phyloP scores from a whole-genome alignment of 2,888 invertebrate species.

The Harpalus rufipes region DNA sequence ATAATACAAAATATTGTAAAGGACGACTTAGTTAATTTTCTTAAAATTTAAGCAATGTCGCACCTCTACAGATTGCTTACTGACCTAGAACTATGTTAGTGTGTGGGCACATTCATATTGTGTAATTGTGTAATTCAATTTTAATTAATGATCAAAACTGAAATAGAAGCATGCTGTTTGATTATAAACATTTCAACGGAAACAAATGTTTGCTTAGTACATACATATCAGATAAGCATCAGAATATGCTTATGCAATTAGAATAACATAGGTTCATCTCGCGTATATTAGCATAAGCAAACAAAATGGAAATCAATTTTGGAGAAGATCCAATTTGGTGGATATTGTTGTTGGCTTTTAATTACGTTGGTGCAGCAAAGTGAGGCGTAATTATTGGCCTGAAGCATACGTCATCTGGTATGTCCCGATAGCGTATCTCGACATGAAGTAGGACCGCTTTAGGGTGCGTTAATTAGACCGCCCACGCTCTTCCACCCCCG shows the following conservation, averaged over 20 bases:
- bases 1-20: too few species aligned
- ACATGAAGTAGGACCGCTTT: slow-evolving; percentile 41
- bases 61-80: too few species aligned
- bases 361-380: slow-evolving; percentile 3
- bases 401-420: slow-evolving; percentile 42
- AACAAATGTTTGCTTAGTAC: not conserved
- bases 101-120: too few species aligned
- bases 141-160: too few species aligned
- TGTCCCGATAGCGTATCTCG: slow-evolving; percentile 47
- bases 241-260: not conserved
- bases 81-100: too few species aligned
- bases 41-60: too few species aligned
- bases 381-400: slow-evolving; percentile 8
- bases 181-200: not conserved
- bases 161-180: too few species aligned
- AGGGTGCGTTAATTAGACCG: slow-evolving; percentile 42
- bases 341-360: slow-evolving; percentile 21
- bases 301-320: not conserved
- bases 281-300: not conserved
- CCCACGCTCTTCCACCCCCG: not conserved
- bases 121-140: too few species aligned
- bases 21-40: too few species aligned
- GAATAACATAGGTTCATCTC: not conserved
- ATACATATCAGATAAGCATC: too few species aligned
- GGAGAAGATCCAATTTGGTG: slow-evolving; percentile 1